A percentile compares a stretch with the other conserved stretches of the same genome.
Evolutionary conservation across 2,113 vertebrate genomes (phyloP).

Genomic region (Nycticryphes semicollaris): DNA sequence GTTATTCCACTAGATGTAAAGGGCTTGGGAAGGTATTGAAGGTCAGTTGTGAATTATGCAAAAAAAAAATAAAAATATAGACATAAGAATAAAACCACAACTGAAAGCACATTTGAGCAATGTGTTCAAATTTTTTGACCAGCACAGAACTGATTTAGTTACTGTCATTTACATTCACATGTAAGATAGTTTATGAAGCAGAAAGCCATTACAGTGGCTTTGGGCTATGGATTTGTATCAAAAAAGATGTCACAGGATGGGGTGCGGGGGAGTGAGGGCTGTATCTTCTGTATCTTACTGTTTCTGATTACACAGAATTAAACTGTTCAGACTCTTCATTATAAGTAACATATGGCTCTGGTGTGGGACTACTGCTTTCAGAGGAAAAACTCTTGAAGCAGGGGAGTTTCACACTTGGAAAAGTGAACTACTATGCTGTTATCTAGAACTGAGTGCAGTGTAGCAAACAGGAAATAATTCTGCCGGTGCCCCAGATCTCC

Average conservation of each 20-base stretch:
- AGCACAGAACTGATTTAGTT: conserved; percentile 18
- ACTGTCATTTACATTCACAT: conserved; percentile 9
- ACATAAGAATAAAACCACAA: conserved; percentile 18
- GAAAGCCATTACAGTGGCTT: not conserved
- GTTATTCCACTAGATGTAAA: not conserved
- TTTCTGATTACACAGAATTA: not conserved
- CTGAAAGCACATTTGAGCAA: not conserved
- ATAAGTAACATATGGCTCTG: not conserved
- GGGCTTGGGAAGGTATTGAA: conserved; percentile 7
- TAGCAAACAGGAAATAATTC: not conserved
- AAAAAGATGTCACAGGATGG: not conserved
- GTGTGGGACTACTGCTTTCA: not conserved
- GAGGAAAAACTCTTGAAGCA: not conserved
- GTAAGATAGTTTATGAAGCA: not conserved
- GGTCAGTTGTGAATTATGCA: conserved; percentile 47
- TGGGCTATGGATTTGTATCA: not conserved
- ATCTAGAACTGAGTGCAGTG: not conserved
- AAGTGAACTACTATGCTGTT: not conserved
- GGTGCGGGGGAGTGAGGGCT: not conserved
- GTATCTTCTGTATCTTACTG: not conserved
- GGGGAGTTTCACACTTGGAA: not conserved
- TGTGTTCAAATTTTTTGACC: not conserved
- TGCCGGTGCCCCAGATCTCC: not conserved
- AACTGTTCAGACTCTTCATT: not conserved
- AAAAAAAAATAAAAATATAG: not conserved